Evolutionary conservation across 1,140 invertebrate species (phyloP).

Genomic region (Micrasema minimum): DNA sequence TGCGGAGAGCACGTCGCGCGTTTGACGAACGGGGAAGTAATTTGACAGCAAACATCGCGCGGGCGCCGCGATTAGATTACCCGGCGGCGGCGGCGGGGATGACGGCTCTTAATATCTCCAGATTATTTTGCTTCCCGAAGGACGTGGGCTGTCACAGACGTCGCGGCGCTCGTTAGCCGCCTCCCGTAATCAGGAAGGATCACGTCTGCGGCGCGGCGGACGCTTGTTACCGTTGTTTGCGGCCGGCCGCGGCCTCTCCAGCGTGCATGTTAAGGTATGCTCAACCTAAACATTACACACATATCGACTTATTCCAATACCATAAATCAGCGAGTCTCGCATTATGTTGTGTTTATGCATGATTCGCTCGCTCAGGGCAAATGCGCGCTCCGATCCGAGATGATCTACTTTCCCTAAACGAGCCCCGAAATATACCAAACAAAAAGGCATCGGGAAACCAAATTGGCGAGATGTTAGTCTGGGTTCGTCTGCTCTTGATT

Average conservation of each 20-base stretch:
- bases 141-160: constrained; percentile 46
- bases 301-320: too few relatives aligned
- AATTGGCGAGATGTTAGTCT: constrained; percentile 40
- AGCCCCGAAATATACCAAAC: constrained; percentile 36
- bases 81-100: constrained; percentile 25
- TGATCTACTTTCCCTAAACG: constrained; percentile 34
- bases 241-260: constrained; percentile 6
- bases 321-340: too few relatives aligned
- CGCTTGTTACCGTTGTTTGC: constrained; percentile 51
- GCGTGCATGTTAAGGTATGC: constrained; percentile 17
- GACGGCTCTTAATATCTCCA: constrained; percentile 51
- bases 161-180: constrained; percentile 48
- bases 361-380: too few relatives aligned
- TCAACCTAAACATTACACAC: too few relatives aligned
- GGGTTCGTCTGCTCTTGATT: constrained; percentile 40
- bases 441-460: constrained; percentile 35
- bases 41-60: constrained; percentile 52
- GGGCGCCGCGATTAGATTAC: constrained; percentile 50
- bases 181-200: constrained; percentile 48
- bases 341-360: too few relatives aligned
- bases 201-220: constrained; percentile 50
- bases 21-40: constrained; percentile 50
- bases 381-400: constrained; percentile 4
- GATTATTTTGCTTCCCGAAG: constrained; percentile 46
- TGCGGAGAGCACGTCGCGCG: constrained; percentile 34